Evolutionary conservation across 2,888 invertebrate genomes (phyloP), one percentile per base, ranked within the genome.

Genomic region (Calameuta idolon): DNA sequence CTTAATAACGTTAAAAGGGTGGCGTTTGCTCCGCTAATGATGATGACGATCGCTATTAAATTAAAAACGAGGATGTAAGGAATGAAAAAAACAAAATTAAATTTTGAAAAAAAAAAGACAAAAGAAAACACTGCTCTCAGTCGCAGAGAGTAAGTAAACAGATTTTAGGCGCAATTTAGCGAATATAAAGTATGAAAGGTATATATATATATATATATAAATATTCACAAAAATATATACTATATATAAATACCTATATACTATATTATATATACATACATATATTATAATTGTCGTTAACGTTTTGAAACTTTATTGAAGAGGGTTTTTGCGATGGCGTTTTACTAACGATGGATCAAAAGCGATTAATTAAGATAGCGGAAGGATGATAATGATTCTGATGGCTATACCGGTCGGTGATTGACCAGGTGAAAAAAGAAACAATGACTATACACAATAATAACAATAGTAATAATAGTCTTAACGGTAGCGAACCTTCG

Each of bases 281-380:
- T 78, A 82, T 73, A 82, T 79, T 85, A 85, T 84, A 84, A 89
- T 85, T 85, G 86, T 87, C 88, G 89, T 90, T 90, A 88, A 88
- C 85, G 88, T 89, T 90, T 90, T 84, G 85, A 89, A 90, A 90
- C 89, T 90, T 89, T 90, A 90, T 88, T 84, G 85, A 84, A 81
- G 83, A 82, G 69, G 77, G 31, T 71, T 71, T 40, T 40, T 55
- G 9, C 55, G 71, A 71, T 23, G 71, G 31, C 71, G 71, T 5
- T 71, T 55, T 55, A 55, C 55, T 15, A 55, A 55, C 55, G 55
- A 55, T 55, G 55, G 23, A 55, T 55, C 55, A 55, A 76, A 77
- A 78, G 79, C 34, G 33, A 75, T 68, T 76, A 71, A 40, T 78
- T 75, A 71, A 73, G 75, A 75, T 76, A 79, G 73, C 69, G 79